These are phyloP conservation scores for Chaetogeoica ovagalla DNA, from an alignment of 2,888 invertebrate species.

Conservation along the genomic window DNA sequence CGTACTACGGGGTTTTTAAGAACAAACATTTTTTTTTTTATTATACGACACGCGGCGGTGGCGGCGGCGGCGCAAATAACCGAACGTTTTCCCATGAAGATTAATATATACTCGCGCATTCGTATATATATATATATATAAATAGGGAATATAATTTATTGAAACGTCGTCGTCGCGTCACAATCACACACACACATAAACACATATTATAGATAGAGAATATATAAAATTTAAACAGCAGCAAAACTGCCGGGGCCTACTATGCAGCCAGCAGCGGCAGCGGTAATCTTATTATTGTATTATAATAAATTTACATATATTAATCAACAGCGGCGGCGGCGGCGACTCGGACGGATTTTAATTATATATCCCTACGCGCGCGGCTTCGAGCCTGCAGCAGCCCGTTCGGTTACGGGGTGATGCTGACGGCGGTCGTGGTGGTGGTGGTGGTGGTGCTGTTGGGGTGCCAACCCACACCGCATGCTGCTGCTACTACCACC, in stretches of 20 bases:
- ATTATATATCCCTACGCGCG: constrained; percentile 50
- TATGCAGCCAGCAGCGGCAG: too few species aligned
- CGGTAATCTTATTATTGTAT: constrained; percentile 50
- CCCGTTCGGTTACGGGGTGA: constrained; percentile 32
- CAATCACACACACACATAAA: neutral
- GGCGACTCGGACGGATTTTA: constrained; percentile 51
- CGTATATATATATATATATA: too few species aligned
- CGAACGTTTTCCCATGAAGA: too few species aligned
- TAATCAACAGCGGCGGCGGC: constrained; percentile 44
- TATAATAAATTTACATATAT: constrained; percentile 51
- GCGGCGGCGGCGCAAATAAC: too few species aligned
- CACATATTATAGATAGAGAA: constrained; percentile 7
- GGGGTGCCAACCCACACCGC: constrained; percentile 36
- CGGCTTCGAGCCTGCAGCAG: constrained; percentile 21
- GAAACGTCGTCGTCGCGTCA: constrained; percentile 15
- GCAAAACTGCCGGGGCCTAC: constrained; percentile 41
- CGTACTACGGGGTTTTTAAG: too few species aligned
- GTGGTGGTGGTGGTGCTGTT: constrained; percentile 22
- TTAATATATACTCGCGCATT: neutral
- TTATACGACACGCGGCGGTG: too few species aligned
- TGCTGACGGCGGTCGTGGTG: neutral
- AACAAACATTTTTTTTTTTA: too few species aligned
- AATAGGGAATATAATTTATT: constrained; percentile 32
- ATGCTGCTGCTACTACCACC: neutral
- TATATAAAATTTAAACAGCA: constrained; percentile 47